These are phyloP conservation scores for Acanthurus lineatus DNA, from an alignment of 2,797 vertebrate genomes.

Conservation along the genomic window DNA sequence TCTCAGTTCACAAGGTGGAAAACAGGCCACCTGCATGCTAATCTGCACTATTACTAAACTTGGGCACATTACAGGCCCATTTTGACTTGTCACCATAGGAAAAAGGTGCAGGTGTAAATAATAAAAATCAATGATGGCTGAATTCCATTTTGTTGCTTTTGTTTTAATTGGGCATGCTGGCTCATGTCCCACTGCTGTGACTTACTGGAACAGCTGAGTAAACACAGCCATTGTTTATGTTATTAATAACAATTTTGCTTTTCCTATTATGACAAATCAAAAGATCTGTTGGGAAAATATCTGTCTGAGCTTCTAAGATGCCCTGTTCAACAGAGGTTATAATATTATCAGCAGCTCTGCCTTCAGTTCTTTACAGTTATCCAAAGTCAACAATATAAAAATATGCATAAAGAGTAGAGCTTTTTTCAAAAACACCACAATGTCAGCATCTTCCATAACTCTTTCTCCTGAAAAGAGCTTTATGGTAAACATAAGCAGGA, in stretches of 20 bases:
- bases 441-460: conserved; percentile 5
- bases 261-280: background rate
- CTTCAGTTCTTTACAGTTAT: conserved; percentile 7
- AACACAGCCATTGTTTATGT: no score
- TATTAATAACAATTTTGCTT: conserved; percentile 11
- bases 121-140: conserved; percentile 12
- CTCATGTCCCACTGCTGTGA: no score
- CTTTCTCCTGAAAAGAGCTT: background rate
- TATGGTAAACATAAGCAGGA: background rate
- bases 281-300: conserved; percentile 4
- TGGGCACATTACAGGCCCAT: background rate
- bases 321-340: background rate
- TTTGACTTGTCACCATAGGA: conserved; percentile 1
- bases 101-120: conserved; percentile 1
- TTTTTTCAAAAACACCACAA: conserved; percentile 14
- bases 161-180: conserved; percentile 5
- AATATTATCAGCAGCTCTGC: conserved; percentile 4
- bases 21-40: conserved; percentile 8
- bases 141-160: conserved; percentile 15
- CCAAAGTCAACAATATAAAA: background rate
- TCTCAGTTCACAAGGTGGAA: background rate
- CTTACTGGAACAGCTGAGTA: no score
- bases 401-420: conserved; percentile 28
- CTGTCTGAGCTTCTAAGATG: background rate
- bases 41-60: conserved; percentile 24